These are phyloP conservation scores for Gymnodraco acuticeps DNA, from an alignment of 2,797 vertebrate species.

Conservation along the genomic window DNA sequence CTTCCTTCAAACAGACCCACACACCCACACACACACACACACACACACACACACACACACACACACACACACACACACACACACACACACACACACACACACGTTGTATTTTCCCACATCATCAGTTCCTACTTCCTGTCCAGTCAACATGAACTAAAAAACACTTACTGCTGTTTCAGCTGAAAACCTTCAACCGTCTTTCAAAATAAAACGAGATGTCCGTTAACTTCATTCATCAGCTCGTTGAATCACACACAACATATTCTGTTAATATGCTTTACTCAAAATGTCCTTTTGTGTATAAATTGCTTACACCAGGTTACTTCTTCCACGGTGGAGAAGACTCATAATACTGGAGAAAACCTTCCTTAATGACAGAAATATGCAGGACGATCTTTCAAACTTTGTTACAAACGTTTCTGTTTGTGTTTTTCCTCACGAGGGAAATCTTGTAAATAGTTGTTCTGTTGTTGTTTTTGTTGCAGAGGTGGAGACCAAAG, in stretches of 20 bases:
- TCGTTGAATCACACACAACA: too few relatives aligned
- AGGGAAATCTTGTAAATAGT: neutral
- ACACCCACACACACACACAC: conserved; percentile 1
- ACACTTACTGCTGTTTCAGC: conserved; percentile 10
- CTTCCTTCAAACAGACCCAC: conserved; percentile 52
- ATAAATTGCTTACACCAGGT: too few relatives aligned
- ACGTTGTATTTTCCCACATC: conserved; percentile 50
- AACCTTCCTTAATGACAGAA: too few relatives aligned
- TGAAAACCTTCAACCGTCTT: neutral
- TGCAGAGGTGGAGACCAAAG: conserved; percentile 85
- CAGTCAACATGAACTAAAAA: conserved; percentile 13
- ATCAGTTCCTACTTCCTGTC: conserved; percentile 72
- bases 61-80: conserved; percentile 2
- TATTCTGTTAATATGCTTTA: too few relatives aligned
- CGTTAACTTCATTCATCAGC: too few relatives aligned
- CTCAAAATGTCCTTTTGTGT: too few relatives aligned
- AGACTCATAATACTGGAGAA: too few relatives aligned
- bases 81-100: conserved; percentile 6
- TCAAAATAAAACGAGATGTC: too few relatives aligned
- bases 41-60: conserved; percentile 4
- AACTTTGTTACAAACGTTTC: too few relatives aligned
- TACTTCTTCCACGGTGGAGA: too few relatives aligned
- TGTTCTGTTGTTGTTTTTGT: conserved; percentile 7
- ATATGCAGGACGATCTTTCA: too few relatives aligned
- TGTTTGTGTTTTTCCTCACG: too few relatives aligned